These are phyloP conservation scores for Melanostoma mellinum DNA, from an alignment of 2,888 invertebrate species.

Conservation along the genomic window DNA sequence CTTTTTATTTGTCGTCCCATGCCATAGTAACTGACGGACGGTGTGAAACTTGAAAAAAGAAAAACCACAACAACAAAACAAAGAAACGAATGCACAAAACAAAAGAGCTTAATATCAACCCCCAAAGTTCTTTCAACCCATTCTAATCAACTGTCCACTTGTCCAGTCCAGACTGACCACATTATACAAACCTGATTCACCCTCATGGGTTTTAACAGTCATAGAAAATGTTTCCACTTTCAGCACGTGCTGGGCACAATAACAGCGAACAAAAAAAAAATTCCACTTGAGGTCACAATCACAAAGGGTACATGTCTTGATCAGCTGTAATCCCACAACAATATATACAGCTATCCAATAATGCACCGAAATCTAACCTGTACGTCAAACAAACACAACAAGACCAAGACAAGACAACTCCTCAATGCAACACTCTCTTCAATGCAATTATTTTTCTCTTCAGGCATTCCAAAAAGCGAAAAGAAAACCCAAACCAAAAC, in stretches of 20 bases:
- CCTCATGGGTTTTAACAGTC: not conserved
- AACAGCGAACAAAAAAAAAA: slow-evolving; percentile 16
- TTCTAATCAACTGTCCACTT: slow-evolving; percentile 14
- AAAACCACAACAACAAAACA: slow-evolving; percentile 16
- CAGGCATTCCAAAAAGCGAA: slow-evolving; percentile 9
- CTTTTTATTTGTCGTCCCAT: not conserved
- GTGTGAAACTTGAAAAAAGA: not conserved
- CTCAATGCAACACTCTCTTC: slow-evolving; percentile 54
- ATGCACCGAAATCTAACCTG: slow-evolving; percentile 3
- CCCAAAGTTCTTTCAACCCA: slow-evolving; percentile 26
- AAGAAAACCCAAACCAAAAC: slow-evolving; percentile 28
- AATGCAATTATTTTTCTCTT: slow-evolving; percentile 56
- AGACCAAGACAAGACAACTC: slow-evolving; percentile 11
- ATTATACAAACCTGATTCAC: slow-evolving; percentile 16
- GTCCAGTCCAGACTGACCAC: not conserved
- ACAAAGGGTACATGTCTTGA: slow-evolving; percentile 64
- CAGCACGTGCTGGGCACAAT: slow-evolving; percentile 56
- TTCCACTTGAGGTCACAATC: slow-evolving; percentile 72
- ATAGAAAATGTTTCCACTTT: too few species aligned
- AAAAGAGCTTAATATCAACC: slow-evolving; percentile 33
- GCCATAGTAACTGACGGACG: not conserved
- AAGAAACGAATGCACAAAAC: not conserved
- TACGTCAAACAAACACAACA: not conserved
- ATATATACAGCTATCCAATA: slow-evolving; percentile 5
- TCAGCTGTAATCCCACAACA: not conserved